Base-by-base conservation (phyloP, 2,797 vertebrate genomes). In the Rhinophrynus dorsalis region DNA sequence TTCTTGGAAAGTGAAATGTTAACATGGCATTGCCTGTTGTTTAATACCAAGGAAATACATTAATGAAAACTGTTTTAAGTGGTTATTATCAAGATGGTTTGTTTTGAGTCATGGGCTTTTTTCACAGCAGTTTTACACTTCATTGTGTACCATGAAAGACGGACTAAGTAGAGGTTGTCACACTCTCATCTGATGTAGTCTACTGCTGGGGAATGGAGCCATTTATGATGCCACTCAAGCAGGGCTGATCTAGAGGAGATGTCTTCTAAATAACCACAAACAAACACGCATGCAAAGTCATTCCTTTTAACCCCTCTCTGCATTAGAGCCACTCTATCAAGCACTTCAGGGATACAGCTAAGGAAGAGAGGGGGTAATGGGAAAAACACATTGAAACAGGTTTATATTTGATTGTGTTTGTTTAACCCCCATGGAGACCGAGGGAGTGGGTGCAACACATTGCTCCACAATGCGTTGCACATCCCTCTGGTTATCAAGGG, bases 11-110 rank as follows among this genome's bases (percentile, higher is more conserved):
- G 20, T 15, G 47, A 61, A 59, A 77, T 65, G 72, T 82, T 75
- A 78, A 77, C 35, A 81, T 72, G 77, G 75, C 77, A 76, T 86
- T 83, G 85, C 80, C 82, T 83, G 89, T 89, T 89, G 85, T 88
- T 91, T 88, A 83, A 83, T 79, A 82, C 81, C 83, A 56, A 80
- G 89, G 85, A 89, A 88, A 91, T 87, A 86, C 89, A 87, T 90
- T 91, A 91, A 90, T 87, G 86, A 90, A 88, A 89, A 88, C 77
- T 79, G 80, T 59, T 83, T 91, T 87, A 89, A 91, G 89, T 89
- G 86, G 84, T 88, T 90, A 89, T 91, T 90, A 91, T 76, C 0
- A 42, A 83, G 81, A 86, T 80, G 81, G 84, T 85, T 90, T 91
- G 86, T 90, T 90, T 88, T 88, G 86, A 89, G 89, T 90, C 82